A percentile compares a stretch with the other conserved stretches of the same genome.
phyloP scores from a whole-genome alignment of 2,113 vertebrate species.

The Lamprotornis superbus region DNA sequence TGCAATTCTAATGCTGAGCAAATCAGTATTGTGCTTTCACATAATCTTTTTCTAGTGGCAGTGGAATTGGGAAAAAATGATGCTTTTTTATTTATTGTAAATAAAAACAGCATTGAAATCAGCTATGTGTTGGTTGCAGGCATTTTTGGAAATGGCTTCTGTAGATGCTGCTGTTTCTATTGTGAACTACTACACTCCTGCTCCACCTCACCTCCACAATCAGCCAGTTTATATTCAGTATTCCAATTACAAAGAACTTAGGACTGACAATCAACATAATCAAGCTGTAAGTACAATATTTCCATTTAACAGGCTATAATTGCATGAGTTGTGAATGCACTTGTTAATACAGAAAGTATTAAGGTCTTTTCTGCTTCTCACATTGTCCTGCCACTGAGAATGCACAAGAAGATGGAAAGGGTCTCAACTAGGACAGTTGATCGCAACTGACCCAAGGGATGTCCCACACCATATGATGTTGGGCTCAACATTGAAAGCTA shows the following conservation, averaged over 20 bases:
- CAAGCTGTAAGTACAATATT: constrained; percentile 77
- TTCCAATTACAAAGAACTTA: constrained; percentile 83
- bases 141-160: constrained; percentile 89
- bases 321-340: background rate
- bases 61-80: background rate
- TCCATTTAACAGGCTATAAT: background rate
- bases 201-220: constrained; percentile 71
- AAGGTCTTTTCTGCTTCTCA: background rate
- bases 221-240: constrained; percentile 85
- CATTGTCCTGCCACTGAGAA: no score
- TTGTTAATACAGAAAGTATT: background rate
- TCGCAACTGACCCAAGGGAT: background rate
- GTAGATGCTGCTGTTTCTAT: constrained; percentile 82
- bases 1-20: background rate
- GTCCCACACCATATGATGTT: accelerated
- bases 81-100: background rate
- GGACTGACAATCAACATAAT: constrained; percentile 76
- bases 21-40: background rate
- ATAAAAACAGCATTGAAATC: constrained; percentile 1
- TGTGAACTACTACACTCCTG: constrained; percentile 78
- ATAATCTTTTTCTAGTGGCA: background rate
- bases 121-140: constrained; percentile 70
- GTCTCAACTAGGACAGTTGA: background rate
- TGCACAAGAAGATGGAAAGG: background rate
- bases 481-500: background rate